These are phyloP conservation scores for Phocoena phocoena DNA, from an alignment of 2,113 vertebrate species.

Conservation along the genomic window DNA sequence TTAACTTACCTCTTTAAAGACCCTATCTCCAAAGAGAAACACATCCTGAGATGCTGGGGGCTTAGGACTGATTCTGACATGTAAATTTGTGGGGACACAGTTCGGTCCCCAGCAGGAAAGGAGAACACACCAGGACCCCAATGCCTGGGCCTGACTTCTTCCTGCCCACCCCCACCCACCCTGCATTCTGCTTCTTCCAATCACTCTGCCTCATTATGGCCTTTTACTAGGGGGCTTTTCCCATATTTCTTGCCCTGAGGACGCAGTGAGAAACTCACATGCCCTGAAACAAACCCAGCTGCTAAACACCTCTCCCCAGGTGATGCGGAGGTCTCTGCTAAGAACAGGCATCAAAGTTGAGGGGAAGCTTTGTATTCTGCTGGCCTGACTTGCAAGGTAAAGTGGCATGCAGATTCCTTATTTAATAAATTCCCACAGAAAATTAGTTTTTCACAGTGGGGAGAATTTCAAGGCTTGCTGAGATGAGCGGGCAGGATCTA, in stretches of 20 bases:
- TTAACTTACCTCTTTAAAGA: background rate
- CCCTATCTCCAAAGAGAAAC: background rate
- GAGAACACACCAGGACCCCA: background rate
- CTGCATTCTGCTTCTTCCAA: background rate
- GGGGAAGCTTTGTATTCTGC: conserved; percentile 84
- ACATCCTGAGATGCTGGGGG: background rate
- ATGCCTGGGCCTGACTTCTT: background rate
- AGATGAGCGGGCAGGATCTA: conserved; percentile 89
- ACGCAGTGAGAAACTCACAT: background rate
- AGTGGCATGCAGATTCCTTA: conserved; percentile 90
- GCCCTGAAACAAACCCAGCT: conserved; percentile 17
- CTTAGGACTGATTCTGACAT: background rate
- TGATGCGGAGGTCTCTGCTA: conserved; percentile 74
- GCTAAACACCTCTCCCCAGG: conserved; percentile 41
- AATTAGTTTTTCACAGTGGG: conserved; percentile 93
- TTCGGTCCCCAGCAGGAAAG: background rate
- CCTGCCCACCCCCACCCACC: fast-evolving
- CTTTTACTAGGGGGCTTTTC: background rate
- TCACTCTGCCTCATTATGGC: background rate
- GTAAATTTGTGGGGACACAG: background rate
- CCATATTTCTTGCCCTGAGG: background rate
- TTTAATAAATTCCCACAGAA: conserved; percentile 92
- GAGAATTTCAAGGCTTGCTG: conserved; percentile 89
- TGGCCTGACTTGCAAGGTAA: conserved; percentile 85
- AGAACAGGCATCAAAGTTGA: conserved; percentile 84